A percentile compares a stretch with the other conserved stretches of the same genome.
These are phyloP conservation scores for Oryctes rhinoceros DNA, from an alignment of 1,140 invertebrate genomes.

Conservation along the genomic window DNA sequence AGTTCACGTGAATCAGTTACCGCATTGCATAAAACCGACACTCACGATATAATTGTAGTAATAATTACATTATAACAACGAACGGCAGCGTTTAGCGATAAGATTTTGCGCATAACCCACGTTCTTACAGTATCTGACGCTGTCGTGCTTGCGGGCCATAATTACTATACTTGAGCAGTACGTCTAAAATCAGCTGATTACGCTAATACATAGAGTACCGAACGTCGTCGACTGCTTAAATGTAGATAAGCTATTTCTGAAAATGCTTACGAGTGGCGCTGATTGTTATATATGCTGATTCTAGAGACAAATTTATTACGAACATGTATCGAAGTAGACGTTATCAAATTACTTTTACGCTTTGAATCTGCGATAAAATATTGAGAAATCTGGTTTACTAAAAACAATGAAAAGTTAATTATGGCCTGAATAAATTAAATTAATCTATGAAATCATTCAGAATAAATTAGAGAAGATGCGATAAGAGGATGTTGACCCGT, in stretches of 20 bases:
- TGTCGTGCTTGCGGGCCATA: neutral
- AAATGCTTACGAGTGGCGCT: conserved; percentile 1
- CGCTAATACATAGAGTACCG: conserved; percentile 17
- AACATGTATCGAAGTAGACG: neutral
- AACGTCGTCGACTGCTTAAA: neutral
- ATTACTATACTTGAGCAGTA: neutral
- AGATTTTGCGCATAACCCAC: neutral
- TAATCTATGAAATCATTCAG: too few species aligned
- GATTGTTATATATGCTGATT: neutral
- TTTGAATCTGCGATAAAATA: too few species aligned
- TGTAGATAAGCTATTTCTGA: conserved; percentile 21
- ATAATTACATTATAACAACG: conserved; percentile 5
- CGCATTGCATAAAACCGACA: neutral
- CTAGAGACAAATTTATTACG: neutral
- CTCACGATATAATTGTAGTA: neutral
- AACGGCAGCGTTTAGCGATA: conserved; percentile 1
- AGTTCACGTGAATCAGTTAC: neutral
- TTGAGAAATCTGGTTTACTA: too few species aligned
- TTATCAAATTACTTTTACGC: neutral
- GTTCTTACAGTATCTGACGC: neutral
- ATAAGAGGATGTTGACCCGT: too few species aligned
- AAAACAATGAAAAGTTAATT: too few species aligned
- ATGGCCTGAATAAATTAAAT: too few species aligned
- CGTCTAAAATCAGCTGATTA: conserved; percentile 25
- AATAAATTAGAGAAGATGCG: too few species aligned